These are phyloP conservation scores for Drosophila nikananu DNA, from an alignment of 1,140 invertebrate genomes.

Conservation along the genomic window DNA sequence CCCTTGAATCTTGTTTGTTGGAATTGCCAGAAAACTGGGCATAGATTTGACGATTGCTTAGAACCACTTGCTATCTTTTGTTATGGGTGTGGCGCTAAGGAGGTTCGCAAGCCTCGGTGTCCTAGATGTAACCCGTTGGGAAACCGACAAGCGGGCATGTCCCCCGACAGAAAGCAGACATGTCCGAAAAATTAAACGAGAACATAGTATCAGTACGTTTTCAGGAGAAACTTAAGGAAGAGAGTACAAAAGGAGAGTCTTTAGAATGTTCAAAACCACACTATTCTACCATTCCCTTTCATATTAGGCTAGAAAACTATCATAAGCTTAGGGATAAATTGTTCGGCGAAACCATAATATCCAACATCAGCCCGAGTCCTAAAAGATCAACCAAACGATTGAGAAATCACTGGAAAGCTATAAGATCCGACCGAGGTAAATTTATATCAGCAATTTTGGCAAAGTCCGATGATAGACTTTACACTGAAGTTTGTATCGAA, in stretches of 20 bases:
- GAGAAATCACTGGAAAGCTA: neutral
- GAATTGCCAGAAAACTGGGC: neutral
- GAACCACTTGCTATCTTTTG: neutral
- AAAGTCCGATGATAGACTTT: no score
- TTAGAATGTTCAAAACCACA: neutral
- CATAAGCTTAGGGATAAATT: neutral
- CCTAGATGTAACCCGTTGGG: slow-evolving; percentile 4
- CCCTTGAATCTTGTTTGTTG: neutral
- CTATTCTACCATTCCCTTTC: neutral
- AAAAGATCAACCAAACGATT: no score
- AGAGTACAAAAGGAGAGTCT: neutral
- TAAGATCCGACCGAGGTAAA: neutral
- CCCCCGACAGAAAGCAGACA: neutral
- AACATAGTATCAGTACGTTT: neutral
- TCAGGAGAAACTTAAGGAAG: neutral
- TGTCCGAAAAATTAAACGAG: neutral
- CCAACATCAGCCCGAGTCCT: neutral
- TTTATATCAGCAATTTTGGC: neutral
- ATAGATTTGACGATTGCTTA: neutral
- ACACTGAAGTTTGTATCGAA: neutral
- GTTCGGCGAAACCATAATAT: neutral
- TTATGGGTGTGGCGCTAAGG: neutral
- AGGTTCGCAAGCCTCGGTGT: neutral
- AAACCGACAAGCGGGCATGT: neutral
- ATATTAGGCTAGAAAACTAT: neutral